Conservation (phyloP, 1,140 invertebrate genomes). For the Micrasema minimum region DNA sequence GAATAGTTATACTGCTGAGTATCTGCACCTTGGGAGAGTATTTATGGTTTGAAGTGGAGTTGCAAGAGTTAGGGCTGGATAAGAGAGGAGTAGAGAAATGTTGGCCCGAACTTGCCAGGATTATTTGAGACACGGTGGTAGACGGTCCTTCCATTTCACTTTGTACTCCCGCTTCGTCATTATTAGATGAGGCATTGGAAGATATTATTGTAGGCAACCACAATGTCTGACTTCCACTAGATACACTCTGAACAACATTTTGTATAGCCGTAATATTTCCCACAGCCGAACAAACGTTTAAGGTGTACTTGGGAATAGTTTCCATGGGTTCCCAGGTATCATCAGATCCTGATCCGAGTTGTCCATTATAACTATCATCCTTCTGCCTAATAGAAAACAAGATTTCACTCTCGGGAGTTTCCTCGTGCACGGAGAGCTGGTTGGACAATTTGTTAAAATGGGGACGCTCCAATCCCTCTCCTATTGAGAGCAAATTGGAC, state of each 20-base stretch:
- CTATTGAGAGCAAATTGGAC: neutral
- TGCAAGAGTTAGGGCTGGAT: slow-evolving; percentile 15
- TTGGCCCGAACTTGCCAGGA: slow-evolving; percentile 47
- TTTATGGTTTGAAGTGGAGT: slow-evolving; percentile 25
- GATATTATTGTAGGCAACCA: slow-evolving; percentile 57
- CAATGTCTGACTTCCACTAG: slow-evolving; percentile 59
- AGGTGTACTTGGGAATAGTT: slow-evolving; percentile 64
- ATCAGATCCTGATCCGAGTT: slow-evolving; percentile 60
- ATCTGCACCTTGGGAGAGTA: slow-evolving; percentile 47
- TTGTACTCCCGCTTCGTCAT: slow-evolving; percentile 57
- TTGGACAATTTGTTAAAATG: no score
- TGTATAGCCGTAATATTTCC: slow-evolving; percentile 64
- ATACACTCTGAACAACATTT: slow-evolving; percentile 63
- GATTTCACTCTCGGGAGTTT: neutral
- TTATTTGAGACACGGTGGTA: slow-evolving; percentile 63
- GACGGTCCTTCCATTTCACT: slow-evolving; percentile 59
- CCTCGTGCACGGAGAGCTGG: no score
- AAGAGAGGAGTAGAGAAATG: slow-evolving; percentile 32
- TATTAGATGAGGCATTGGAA: slow-evolving; percentile 47
- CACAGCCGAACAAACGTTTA: slow-evolving; percentile 60
- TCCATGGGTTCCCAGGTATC: slow-evolving; percentile 60
- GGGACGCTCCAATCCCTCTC: neutral
- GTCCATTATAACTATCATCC: slow-evolving; percentile 59
- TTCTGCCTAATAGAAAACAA: slow-evolving; percentile 21
- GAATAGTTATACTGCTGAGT: slow-evolving; percentile 43